Evolutionary conservation across 2,888 invertebrate genomes (phyloP), one percentile per base, ranked within the genome.

Genomic region (Parapristionchus giblindavisi): DNA sequence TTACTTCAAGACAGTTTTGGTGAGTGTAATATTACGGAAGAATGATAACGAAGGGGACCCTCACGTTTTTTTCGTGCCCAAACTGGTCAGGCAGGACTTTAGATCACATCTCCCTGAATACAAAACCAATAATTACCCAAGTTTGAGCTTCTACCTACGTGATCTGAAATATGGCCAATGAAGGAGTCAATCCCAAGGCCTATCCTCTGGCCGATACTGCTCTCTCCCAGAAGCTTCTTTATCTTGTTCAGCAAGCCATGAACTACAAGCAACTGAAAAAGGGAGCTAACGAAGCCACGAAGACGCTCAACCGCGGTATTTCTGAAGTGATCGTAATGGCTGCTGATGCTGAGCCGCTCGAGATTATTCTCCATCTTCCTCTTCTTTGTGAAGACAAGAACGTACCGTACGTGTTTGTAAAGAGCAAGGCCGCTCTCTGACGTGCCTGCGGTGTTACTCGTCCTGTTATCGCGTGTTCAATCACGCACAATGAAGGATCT

Each of bases 241-340:
- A 96, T 88, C 90, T 99, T 78, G 93, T 98, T 8, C 97, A 98
- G 87, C 97, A 99, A 89, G 96, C 98, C 0, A 91, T 94, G 81
- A 96, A 95, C 89, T 99, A 98, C 89, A 96, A 96, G 88, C 98
- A 99, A 89, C 90, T 99, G 71, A 92, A 94, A 63, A 98, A 97
- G 89, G 98, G 98, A n/a, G 98, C 98, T 48, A 99, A 99, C 89
- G 98, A 99, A 91, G 87, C 87, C 32, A 87, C 87, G 36, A 87
- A 87, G 80, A 87, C 87, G 48, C 82, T 87, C 61, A 99, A 98
- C 89, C 92, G 99, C 82, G 98, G 98, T 71, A 92, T 96, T 72
- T 92, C 97, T 0, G 98, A 98, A 89, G 95, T 99, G 86, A 94
- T 99, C 83, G 94, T 99, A 2, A 94, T 99, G 94, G 94, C 99